Conservation (phyloP, 2,797 vertebrate species). For the Choloepus didactylus region DNA sequence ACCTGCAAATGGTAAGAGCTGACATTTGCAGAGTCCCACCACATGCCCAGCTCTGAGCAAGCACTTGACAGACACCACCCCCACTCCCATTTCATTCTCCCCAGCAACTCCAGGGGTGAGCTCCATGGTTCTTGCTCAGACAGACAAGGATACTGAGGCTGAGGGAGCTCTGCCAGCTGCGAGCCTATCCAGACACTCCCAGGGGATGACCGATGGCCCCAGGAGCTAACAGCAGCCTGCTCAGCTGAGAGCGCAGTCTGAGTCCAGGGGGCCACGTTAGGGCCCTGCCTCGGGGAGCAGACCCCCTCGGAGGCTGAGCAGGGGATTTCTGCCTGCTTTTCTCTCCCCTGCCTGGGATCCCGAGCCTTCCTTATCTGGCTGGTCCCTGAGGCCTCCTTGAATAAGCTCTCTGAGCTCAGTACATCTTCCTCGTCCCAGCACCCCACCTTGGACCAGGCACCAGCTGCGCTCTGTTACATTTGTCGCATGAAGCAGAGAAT, state of each 20-base stretch:
- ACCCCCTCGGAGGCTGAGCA: neutral
- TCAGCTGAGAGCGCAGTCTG: neutral
- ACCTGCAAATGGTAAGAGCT: neutral
- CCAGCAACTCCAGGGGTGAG: too few relatives aligned
- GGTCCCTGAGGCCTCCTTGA: neutral
- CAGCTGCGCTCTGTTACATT: neutral
- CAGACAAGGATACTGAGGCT: neutral
- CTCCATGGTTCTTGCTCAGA: fast-evolving
- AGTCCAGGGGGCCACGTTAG: neutral
- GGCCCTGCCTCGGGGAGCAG: neutral
- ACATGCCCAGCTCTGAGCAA: fast-evolving
- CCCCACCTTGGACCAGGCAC: neutral
- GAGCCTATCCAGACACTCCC: neutral
- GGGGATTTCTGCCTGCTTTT: neutral
- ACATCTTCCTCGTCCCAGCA: too few relatives aligned
- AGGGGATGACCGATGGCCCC: fast-evolving
- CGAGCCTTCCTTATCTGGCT: neutral
- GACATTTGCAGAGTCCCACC: neutral
- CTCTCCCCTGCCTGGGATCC: fast-evolving
- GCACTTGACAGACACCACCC: fast-evolving
- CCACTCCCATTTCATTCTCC: neutral
- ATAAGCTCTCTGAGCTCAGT: neutral
- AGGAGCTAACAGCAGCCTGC: neutral
- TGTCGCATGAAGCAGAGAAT: neutral
- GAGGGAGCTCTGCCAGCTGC: too few relatives aligned